Percentiles rank a stretch among this genome's conserved stretches.
Conservation (phyloP, 2,797 vertebrate species). For the Delichon dasypus region DNA sequence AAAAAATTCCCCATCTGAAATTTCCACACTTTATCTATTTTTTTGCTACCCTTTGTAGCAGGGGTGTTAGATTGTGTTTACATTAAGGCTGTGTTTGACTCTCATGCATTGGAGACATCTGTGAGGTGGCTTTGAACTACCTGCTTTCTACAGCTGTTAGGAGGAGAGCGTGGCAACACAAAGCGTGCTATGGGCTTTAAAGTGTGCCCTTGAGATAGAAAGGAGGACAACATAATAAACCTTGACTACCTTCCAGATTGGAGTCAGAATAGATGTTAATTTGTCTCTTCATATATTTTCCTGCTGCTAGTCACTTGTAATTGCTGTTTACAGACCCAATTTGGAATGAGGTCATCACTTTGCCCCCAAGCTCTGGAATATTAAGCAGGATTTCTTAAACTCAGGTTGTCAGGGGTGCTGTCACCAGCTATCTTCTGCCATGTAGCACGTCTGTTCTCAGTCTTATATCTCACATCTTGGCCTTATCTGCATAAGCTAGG, state of each 20-base stretch:
- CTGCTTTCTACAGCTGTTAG: neutral
- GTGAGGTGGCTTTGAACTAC: neutral
- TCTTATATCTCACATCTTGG: neutral
- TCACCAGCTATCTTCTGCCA: neutral
- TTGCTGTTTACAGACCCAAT: neutral
- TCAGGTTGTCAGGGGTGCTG: neutral
- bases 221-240: neutral
- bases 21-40: neutral
- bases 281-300: neutral
- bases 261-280: neutral
- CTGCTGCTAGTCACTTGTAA: neutral
- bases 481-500: neutral
- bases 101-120: neutral
- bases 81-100: neutral
- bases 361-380: neutral
- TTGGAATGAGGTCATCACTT: neutral
- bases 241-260: neutral
- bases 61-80: neutral
- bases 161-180: neutral
- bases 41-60: neutral
- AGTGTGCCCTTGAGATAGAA: neutral
- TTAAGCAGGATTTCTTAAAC: neutral
- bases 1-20: neutral
- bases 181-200: neutral
- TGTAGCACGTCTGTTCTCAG: rapidly evolving